Evolutionary conservation across 2,888 invertebrate species (phyloP), one percentile per base, ranked within the genome.

Genomic region (Leucophora obtusa): DNA sequence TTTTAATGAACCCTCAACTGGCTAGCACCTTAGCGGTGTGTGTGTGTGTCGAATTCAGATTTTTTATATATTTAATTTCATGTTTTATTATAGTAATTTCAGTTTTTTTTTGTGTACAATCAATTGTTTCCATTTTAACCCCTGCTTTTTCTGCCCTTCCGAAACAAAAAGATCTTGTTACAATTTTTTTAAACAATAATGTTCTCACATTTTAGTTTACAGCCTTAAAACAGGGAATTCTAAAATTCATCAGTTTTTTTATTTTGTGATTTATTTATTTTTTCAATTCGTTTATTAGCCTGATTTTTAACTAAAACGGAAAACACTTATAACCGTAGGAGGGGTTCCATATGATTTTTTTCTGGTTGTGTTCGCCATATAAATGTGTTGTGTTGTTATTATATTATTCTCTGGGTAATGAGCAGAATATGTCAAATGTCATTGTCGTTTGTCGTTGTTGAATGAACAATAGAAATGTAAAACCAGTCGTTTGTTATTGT

Each of bases 371-470:
- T 66, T 14, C 14, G 38, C 1, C 24, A 38, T 6, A 28, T 28
- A 28, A 28, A 28, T 28, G 7, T 28, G 21, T 60, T 17, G 9
- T 11, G 15, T 60, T 50, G 15, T 65, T 66, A 53, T 78, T 71
- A 21, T 70, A 54, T 76, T 38, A 53, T 62, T 50, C 79, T 60
- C 59, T 63, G 66, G 59, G 77, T 83, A 83, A 83, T 83, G 80
- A 83, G 73, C 73, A 78, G 75, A 83, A 83, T 83, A 83, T 83
- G 83, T 83, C 83, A 82, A 81, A 83, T 79, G 83, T 82, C 79
- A 70, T 56, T 78, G 54, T 54, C 14, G 5, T 50, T 28, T 35
- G 24, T 14, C n/a, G n/a, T 62, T 47, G n/a, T 47, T 47, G 14
- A 47, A 6, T 14, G 17, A 17, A 65, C 47, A 63, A 70, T 17